Evolutionary conservation across 2,113 vertebrate species (phyloP).

Genomic region (Motacilla tschutschensis): DNA sequence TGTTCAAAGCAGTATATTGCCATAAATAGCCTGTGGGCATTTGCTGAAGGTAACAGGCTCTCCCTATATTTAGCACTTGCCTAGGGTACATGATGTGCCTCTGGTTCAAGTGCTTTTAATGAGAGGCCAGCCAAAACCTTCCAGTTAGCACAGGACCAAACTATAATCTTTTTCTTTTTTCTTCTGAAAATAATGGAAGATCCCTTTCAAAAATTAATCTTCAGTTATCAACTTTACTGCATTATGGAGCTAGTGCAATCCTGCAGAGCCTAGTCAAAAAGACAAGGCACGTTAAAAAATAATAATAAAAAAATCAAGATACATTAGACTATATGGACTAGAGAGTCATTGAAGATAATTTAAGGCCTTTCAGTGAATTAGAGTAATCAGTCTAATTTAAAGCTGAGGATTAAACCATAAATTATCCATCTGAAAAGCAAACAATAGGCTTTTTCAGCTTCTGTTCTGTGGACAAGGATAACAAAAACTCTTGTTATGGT

Average conservation of each 20-base stretch:
- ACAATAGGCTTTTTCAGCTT: slow-evolving; percentile 74
- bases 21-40: slow-evolving; percentile 69
- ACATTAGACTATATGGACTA: slow-evolving; percentile 78
- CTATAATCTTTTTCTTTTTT: slow-evolving; percentile 54
- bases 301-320: slow-evolving; percentile 66
- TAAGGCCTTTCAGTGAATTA: slow-evolving; percentile 94
- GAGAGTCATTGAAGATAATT: slow-evolving; percentile 91
- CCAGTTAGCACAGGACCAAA: slow-evolving; percentile 72
- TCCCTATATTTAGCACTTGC: slow-evolving; percentile 63
- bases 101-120: slow-evolving; percentile 61
- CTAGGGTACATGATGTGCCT: slow-evolving; percentile 22
- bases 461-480: slow-evolving; percentile 74
- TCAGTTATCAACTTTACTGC: slow-evolving; percentile 83
- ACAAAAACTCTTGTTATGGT: slow-evolving; percentile 75
- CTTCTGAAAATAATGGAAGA: slow-evolving; percentile 74
- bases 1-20: slow-evolving; percentile 77
- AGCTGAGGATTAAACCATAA: slow-evolving; percentile 86
- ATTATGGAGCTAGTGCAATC: slow-evolving; percentile 97
- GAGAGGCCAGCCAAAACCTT: slow-evolving; percentile 72
- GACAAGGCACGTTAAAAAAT: slow-evolving; percentile 93
- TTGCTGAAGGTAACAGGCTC: slow-evolving; percentile 62
- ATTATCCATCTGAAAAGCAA: slow-evolving; percentile 82
- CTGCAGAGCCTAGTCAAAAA: slow-evolving; percentile 92
- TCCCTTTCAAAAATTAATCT: slow-evolving; percentile 76
- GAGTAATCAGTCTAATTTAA: slow-evolving; percentile 86